Evolutionary conservation across 2,113 vertebrate genomes (phyloP).

Genomic region (Hemiprocne comata): DNA sequence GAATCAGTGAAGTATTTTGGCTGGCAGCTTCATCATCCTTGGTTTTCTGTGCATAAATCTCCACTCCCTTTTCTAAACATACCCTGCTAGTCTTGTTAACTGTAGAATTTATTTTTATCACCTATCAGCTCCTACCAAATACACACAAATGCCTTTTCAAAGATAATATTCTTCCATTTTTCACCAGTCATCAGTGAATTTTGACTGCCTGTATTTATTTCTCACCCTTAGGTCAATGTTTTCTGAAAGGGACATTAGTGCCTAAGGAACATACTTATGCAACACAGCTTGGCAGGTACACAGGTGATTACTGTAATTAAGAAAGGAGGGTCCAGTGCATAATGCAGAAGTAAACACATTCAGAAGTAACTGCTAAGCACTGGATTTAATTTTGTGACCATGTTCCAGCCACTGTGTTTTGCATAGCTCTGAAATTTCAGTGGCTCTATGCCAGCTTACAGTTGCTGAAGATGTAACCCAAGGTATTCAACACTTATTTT

Average conservation of each 20-base stretch:
- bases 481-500: neutral
- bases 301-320: neutral
- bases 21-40: neutral
- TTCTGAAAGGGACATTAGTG: neutral
- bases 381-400: neutral
- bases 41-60: neutral
- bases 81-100: neutral
- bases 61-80: neutral
- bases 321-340: neutral
- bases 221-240: conserved; percentile 18
- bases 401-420: fast-evolving
- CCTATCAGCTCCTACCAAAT: neutral
- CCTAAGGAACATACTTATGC: neutral
- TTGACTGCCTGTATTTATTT: neutral
- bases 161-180: conserved; percentile 11
- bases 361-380: neutral
- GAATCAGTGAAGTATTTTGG: neutral
- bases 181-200: neutral
- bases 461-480: neutral
- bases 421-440: neutral
- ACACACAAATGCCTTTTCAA: neutral
- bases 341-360: neutral
- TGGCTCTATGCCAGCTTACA: neutral
- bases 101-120: neutral
- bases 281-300: neutral